Evolutionary conservation across 2,888 invertebrate species (phyloP).

Genomic region (Deilephila porcellus): DNA sequence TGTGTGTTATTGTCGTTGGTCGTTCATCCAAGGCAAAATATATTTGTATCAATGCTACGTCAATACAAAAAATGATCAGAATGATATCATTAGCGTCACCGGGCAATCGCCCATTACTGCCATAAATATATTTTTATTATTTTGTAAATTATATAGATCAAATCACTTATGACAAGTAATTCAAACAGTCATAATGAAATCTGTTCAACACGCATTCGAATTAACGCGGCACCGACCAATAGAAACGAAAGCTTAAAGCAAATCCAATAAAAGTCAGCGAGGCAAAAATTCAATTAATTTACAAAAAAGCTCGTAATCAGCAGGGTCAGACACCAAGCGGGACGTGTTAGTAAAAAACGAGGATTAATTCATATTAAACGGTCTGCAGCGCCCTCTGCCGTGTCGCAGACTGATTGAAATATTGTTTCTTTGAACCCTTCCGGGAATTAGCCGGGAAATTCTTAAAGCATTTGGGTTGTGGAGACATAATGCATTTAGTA

Average conservation of each 20-base stretch:
- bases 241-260: conserved; percentile 21
- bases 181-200: too few species aligned
- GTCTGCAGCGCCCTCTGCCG: conserved; percentile 58
- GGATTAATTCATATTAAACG: conserved; percentile 69
- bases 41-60: too few species aligned
- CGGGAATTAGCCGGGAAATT: conserved; percentile 17
- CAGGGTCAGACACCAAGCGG: conserved; percentile 14
- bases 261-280: conserved; percentile 3
- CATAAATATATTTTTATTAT: too few species aligned
- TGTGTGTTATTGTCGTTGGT: too few species aligned
- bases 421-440: conserved; percentile 24
- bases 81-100: too few species aligned
- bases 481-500: background rate
- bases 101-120: too few species aligned
- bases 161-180: too few species aligned
- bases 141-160: too few species aligned
- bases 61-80: too few species aligned
- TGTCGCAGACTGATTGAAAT: conserved; percentile 23
- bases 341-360: conserved; percentile 40
- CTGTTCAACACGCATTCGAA: background rate
- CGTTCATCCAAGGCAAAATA: too few species aligned
- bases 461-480: background rate
- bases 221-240: conserved; percentile 8
- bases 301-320: conserved; percentile 24
- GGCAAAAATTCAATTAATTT: conserved; percentile 27